Percentiles rank a stretch among this genome's conserved stretches.
phyloP scores from a whole-genome alignment of 2,113 vertebrate genomes.

The Melanostigma gelatinosum region DNA sequence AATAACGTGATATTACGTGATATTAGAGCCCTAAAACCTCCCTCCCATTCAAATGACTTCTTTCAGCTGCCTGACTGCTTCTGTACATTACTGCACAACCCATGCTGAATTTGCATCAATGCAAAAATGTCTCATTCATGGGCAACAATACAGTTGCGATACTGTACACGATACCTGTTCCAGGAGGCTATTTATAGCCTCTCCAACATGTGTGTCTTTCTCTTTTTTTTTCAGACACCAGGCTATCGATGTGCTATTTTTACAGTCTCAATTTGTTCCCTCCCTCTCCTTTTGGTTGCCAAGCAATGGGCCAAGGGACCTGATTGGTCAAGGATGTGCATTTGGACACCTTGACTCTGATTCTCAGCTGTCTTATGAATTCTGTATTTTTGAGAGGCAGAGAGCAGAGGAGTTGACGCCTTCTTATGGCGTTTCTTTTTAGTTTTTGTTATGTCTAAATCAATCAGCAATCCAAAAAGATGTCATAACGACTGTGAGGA shows the following conservation, averaged over 20 bases:
- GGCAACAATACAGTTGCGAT: conserved; percentile 82
- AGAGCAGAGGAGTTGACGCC: conserved; percentile 1
- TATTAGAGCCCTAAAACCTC: conserved; percentile 8
- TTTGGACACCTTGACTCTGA: conserved; percentile 65
- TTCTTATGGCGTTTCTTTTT: neutral
- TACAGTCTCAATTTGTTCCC: conserved; percentile 81
- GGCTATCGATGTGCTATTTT: conserved; percentile 87
- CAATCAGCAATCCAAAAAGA: conserved; percentile 1
- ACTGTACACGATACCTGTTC: conserved; percentile 85
- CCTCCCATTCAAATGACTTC: conserved; percentile 46
- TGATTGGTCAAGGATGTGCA: conserved; percentile 70
- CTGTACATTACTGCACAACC: neutral
- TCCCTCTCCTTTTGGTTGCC: conserved; percentile 70
- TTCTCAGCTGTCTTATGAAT: conserved; percentile 64
- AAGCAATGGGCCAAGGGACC: conserved; percentile 70
- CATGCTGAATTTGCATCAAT: conserved; percentile 62
- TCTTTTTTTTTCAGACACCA: conserved; percentile 89
- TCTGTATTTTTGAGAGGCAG: conserved; percentile 30
- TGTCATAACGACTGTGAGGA: neutral
- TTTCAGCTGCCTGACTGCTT: neutral
- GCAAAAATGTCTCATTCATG: conserved; percentile 75
- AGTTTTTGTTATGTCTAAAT: neutral
- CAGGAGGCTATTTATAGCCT: conserved; percentile 90
- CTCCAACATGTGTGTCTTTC: conserved; percentile 78
- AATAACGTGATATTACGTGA: neutral